Conservation (phyloP, 2,888 invertebrate species). For the Erynnis tages region DNA sequence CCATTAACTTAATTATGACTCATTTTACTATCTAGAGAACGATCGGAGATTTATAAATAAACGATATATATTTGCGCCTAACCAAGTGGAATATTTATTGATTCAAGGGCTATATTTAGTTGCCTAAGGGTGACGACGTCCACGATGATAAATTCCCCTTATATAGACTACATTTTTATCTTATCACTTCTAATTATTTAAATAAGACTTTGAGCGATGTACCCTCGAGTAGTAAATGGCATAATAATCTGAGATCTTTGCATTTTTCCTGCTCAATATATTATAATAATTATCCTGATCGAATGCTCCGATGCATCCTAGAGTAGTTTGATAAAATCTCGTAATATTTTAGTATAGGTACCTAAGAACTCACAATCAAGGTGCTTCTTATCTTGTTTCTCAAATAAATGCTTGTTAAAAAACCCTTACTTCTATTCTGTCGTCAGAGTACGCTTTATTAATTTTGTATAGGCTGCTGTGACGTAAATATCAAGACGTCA, state of each 20-base stretch:
- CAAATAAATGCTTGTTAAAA: too few relatives aligned
- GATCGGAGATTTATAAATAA: background rate
- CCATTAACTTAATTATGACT: background rate
- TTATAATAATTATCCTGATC: background rate
- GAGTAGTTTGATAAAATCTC: background rate
- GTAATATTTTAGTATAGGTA: too few relatives aligned
- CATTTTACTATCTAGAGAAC: background rate
- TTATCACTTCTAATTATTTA: conserved; percentile 1
- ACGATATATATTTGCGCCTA: background rate
- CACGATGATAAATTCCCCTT: background rate
- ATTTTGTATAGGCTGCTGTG: too few relatives aligned
- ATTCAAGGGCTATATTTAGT: background rate
- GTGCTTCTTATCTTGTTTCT: too few relatives aligned
- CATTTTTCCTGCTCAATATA: background rate
- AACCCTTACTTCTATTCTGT: too few relatives aligned
- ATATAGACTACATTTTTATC: background rate
- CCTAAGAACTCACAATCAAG: too few relatives aligned
- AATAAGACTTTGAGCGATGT: conserved; percentile 1
- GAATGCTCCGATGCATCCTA: background rate
- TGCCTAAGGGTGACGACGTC: background rate
- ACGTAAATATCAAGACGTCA: too few relatives aligned
- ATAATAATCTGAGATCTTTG: conserved; percentile 1
- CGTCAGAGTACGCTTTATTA: too few relatives aligned
- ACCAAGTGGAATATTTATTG: background rate
- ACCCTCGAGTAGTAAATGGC: background rate